Percentiles rank a stretch among this genome's conserved stretches.
These are phyloP conservation scores for Cheirogaleus medius DNA, from an alignment of 2,113 vertebrate species.

Conservation along the genomic window DNA sequence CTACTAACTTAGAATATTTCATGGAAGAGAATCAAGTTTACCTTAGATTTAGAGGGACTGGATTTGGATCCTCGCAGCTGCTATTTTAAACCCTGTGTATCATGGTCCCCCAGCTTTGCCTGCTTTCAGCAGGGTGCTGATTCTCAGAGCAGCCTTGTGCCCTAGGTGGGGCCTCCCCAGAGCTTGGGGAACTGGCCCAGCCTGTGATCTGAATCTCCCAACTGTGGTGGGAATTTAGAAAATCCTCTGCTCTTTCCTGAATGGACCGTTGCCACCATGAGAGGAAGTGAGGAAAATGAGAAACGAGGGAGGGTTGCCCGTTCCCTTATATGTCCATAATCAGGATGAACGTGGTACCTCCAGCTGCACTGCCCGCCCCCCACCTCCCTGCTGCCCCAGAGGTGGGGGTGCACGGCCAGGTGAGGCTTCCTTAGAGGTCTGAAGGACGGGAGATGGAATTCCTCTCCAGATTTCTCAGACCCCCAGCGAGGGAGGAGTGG, in stretches of 20 bases:
- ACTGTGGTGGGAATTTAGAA: background rate
- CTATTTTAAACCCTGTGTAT: background rate
- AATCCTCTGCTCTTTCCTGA: background rate
- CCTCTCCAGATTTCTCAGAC: background rate
- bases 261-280: background rate
- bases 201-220: background rate
- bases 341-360: accelerated
- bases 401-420: background rate
- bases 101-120: background rate
- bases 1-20: background rate
- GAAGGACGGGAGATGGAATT: background rate
- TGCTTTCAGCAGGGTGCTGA: background rate
- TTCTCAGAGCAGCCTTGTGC: background rate
- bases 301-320: background rate
- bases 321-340: background rate
- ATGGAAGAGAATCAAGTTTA: background rate
- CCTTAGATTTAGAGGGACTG: background rate
- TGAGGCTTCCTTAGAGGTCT: background rate
- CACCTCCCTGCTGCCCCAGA: too few species aligned
- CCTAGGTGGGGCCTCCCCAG: background rate
- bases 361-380: background rate
- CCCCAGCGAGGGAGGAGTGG: background rate
- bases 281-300: background rate
- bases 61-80: background rate
- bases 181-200: too few species aligned